Percentiles rank a stretch among this genome's conserved stretches.
phyloP scores from a whole-genome alignment of 2,888 invertebrate genomes.

The Pachycephus smyrnensis region DNA sequence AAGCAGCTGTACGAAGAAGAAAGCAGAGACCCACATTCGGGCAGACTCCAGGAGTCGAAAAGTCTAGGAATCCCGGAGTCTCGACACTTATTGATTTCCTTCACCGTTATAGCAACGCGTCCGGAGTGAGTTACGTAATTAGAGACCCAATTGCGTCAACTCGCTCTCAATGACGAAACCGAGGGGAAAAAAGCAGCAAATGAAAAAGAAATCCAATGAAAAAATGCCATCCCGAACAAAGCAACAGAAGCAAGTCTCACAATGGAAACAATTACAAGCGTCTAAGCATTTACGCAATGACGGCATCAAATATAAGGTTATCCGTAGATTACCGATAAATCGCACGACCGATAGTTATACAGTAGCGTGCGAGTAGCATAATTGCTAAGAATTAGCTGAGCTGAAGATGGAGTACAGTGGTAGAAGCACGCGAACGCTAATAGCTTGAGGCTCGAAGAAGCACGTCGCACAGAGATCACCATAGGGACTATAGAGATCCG shows the following conservation, averaged over 20 bases:
- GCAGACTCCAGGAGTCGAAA: neutral
- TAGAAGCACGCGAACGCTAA: neutral
- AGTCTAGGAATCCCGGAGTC: neutral
- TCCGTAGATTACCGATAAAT: neutral
- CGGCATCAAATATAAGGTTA: neutral
- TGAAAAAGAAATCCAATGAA: neutral
- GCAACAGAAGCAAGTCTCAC: neutral
- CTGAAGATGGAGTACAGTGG: neutral
- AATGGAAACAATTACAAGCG: neutral
- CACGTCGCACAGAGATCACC: neutral
- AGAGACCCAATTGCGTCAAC: neutral
- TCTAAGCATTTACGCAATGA: neutral
- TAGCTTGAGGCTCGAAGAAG: neutral
- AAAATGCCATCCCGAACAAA: neutral
- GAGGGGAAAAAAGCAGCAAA: neutral
- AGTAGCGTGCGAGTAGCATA: neutral
- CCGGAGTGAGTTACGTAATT: neutral
- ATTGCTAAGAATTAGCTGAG: neutral
- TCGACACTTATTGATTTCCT: neutral
- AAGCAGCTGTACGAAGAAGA: neutral
- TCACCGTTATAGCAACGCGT: neutral
- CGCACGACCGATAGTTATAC: neutral
- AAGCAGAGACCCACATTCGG: neutral
- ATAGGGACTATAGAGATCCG: neutral
- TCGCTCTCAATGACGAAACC: neutral